Conservation (phyloP, 1,140 invertebrate genomes). For the Pseudomyrmex concolor region DNA sequence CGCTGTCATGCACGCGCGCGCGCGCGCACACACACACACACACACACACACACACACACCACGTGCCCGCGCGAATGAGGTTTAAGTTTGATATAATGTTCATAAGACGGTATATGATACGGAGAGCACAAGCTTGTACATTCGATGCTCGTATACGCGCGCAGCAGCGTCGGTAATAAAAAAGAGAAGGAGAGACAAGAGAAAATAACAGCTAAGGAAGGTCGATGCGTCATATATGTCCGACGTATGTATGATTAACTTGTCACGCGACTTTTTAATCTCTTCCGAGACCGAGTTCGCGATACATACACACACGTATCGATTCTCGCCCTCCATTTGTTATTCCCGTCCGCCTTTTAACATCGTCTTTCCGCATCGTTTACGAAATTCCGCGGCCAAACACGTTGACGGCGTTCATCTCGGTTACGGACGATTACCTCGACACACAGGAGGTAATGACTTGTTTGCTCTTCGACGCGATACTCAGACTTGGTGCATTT, state of each 20-base stretch:
- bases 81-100: constrained; percentile 27
- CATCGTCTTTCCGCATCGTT: not conserved
- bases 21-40: too few species aligned
- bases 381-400: constrained; percentile 5
- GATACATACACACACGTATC: not conserved
- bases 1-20: too few species aligned
- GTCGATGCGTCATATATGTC: not conserved
- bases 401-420: not conserved
- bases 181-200: not conserved
- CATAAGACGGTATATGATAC: not conserved
- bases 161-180: not conserved
- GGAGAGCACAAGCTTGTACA: not conserved
- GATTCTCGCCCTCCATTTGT: not conserved
- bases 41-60: too few species aligned
- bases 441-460: constrained; percentile 6
- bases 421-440: constrained; percentile 23
- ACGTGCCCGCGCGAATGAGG: not conserved
- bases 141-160: not conserved
- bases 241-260: not conserved
- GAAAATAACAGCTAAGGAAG: not conserved
- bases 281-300: not conserved
- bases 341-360: not conserved
- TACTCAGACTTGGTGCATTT: not conserved
- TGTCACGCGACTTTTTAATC: constrained; percentile 9
- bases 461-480: constrained; percentile 8